Conservation (phyloP, 2,797 vertebrate genomes). For the Eulemur albifrons region DNA sequence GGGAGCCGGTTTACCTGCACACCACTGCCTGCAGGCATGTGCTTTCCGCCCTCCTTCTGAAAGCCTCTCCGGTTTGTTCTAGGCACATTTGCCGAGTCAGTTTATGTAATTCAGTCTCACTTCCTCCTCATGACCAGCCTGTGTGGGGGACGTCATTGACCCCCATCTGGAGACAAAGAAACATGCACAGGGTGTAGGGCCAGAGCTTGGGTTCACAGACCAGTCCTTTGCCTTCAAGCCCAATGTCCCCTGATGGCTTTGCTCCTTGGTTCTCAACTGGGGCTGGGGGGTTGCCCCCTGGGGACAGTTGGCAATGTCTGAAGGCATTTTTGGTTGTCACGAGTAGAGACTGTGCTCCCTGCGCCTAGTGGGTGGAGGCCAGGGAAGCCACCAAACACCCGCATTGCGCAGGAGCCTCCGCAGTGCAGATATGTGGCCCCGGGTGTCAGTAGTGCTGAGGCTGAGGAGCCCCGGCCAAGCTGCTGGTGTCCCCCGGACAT, state of each 20-base stretch:
- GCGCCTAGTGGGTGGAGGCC: not conserved
- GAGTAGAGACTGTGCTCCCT: not conserved
- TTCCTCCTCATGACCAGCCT: not conserved
- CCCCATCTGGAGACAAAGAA: not conserved
- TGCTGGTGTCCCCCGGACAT: too few species aligned
- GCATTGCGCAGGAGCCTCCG: fast-evolving
- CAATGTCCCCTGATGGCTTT: not conserved
- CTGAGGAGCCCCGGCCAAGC: not conserved
- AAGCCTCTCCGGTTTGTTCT: not conserved
- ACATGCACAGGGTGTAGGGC: not conserved
- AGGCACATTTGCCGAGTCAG: not conserved
- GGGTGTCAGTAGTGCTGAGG: not conserved
- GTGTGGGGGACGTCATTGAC: not conserved
- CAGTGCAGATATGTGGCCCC: too few species aligned
- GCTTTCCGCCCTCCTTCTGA: not conserved
- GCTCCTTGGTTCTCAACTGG: not conserved
- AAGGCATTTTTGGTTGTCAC: not conserved
- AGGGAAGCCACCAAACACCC: not conserved
- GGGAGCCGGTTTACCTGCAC: not conserved
- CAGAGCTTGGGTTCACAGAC: not conserved
- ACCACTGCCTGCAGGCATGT: not conserved
- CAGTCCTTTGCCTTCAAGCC: not conserved
- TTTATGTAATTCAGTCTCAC: slow-evolving; percentile 27
- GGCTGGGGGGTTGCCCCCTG: too few species aligned
- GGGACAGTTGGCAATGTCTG: not conserved